phyloP scores from a whole-genome alignment of 2,797 vertebrate genomes.

The Syngnathus acus region DNA sequence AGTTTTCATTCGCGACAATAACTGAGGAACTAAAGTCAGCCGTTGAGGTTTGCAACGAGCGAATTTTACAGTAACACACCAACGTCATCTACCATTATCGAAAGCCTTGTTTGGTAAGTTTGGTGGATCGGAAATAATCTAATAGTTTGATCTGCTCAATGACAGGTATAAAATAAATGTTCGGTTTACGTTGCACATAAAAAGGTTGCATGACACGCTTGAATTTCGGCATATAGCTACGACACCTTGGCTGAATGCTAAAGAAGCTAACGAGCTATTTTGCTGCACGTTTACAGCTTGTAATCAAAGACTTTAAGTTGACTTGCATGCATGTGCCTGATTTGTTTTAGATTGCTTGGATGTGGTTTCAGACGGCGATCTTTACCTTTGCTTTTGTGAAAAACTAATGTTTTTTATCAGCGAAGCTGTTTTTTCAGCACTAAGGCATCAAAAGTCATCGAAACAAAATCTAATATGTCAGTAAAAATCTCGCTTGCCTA shows the following conservation, averaged over 20 bases:
- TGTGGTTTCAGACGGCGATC: too few relatives aligned
- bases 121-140: neutral
- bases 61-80: conserved; percentile 39
- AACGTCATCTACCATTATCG: conserved; percentile 19
- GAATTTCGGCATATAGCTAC: neutral
- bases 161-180: rapidly evolving
- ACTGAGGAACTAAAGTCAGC: conserved; percentile 28
- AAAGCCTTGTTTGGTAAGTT: conserved; percentile 34
- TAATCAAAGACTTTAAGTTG: neutral
- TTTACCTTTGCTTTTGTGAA: neutral
- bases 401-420: neutral
- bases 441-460: neutral
- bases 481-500: neutral
- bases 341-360: neutral
- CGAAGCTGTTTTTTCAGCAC: neutral
- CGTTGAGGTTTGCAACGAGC: neutral
- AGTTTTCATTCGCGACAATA: neutral
- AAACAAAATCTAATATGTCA: too few relatives aligned
- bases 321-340: neutral
- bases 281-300: neutral
- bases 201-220: neutral
- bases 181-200: rapidly evolving
- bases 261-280: conserved; percentile 29
- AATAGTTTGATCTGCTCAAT: neutral
- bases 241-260: conserved; percentile 13